phyloP scores from a whole-genome alignment of 2,113 vertebrate genomes.

The Cyrtonyx montezumae region DNA sequence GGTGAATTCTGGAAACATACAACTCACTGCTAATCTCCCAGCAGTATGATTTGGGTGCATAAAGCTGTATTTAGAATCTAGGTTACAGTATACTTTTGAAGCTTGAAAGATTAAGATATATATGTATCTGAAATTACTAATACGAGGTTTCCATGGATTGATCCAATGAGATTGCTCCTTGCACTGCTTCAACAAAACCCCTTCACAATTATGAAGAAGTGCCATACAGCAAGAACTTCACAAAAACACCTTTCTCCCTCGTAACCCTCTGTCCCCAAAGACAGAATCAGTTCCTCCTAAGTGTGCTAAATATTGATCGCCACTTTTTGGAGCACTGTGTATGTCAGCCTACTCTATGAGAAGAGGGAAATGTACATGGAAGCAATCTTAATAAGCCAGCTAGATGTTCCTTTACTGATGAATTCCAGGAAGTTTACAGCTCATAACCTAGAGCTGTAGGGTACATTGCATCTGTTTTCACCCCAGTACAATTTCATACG shows the following conservation, averaged over 20 bases:
- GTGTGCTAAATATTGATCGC: background rate
- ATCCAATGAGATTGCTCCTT: background rate
- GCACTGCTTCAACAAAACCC: background rate
- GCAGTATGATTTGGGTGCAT: background rate
- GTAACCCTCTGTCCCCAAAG: background rate
- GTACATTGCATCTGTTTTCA: background rate
- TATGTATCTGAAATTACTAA: background rate
- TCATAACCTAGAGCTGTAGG: background rate
- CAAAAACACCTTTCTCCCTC: background rate
- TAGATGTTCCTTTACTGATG: background rate
- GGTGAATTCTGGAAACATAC: background rate
- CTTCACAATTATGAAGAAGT: background rate
- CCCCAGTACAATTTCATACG: background rate
- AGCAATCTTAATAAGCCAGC: background rate
- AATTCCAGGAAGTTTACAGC: background rate
- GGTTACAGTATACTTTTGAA: background rate
- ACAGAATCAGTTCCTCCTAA: background rate
- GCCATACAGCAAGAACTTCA: background rate
- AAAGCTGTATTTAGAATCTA: background rate
- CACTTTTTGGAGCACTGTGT: background rate
- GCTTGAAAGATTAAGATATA: background rate
- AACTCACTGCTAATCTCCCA: background rate
- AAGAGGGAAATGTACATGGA: accelerated
- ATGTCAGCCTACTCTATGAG: background rate
- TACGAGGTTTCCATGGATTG: background rate